phyloP scores from a whole-genome alignment of 1,140 invertebrate species.

The Microplitis demolitor region DNA sequence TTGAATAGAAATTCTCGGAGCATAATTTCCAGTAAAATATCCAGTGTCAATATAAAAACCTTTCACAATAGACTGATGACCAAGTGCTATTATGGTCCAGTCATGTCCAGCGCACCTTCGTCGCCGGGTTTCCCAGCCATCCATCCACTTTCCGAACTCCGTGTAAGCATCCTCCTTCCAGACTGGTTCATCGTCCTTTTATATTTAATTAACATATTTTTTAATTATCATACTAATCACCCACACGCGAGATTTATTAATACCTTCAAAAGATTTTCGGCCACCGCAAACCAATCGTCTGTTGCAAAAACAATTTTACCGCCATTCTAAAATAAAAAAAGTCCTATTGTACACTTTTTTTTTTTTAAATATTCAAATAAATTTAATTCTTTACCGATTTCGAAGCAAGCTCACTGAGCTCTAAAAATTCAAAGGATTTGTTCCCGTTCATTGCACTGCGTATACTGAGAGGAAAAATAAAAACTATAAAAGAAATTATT shows the following conservation, averaged over 20 bases:
- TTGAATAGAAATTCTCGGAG: constrained; percentile 70
- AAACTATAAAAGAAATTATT: background rate
- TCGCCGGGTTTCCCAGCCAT: constrained; percentile 73
- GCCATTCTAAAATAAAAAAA: constrained; percentile 57
- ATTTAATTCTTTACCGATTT: constrained; percentile 25
- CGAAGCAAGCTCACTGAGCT: constrained; percentile 42
- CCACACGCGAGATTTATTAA: background rate
- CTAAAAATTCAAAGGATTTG: constrained; percentile 29
- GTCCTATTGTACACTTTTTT: background rate
- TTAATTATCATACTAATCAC: background rate
- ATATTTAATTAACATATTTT: background rate
- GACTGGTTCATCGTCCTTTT: constrained; percentile 59
- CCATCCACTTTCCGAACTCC: constrained; percentile 74
- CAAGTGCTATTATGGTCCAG: constrained; percentile 70
- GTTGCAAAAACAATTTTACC: constrained; percentile 69
- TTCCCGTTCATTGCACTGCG: background rate
- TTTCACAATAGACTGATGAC: constrained; percentile 63
- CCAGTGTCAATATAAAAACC: constrained; percentile 70
- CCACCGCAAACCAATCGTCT: constrained; percentile 72
- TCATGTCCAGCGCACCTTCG: constrained; percentile 69
- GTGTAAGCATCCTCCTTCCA: constrained; percentile 68
- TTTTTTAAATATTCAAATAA: background rate
- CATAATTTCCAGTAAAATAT: constrained; percentile 72
- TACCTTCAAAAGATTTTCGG: constrained; percentile 69
- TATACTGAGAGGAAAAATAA: background rate